Conservation (phyloP, 2,113 vertebrate species). For the Dipodomys ordii region DNA sequence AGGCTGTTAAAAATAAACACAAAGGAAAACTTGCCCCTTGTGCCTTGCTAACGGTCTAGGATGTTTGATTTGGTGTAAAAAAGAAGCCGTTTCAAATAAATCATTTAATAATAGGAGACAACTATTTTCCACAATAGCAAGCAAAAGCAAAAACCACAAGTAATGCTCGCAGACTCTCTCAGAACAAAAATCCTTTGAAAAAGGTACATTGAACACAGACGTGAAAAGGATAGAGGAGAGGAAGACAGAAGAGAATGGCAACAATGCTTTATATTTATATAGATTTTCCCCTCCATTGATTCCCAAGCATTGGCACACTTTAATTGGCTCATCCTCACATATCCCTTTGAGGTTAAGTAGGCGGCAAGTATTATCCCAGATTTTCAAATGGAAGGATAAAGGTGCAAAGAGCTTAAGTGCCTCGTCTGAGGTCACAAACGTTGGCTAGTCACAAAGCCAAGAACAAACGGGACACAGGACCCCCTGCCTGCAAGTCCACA, state of each 20-base stretch:
- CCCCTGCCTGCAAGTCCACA: neutral
- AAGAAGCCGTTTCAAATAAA: constrained; percentile 51
- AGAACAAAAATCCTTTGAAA: neutral
- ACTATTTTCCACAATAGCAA: constrained; percentile 10
- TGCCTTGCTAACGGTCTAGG: neutral
- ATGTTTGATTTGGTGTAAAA: constrained; percentile 10
- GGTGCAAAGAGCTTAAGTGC: constrained; percentile 40
- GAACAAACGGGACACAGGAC: neutral
- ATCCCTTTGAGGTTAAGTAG: constrained; percentile 75
- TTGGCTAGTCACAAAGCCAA: neutral
- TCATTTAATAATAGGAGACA: constrained; percentile 26
- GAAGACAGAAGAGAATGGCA: neutral
- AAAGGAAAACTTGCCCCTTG: constrained; percentile 1
- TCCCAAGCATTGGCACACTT: constrained; percentile 65
- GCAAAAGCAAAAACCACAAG: neutral
- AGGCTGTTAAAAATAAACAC: neutral
- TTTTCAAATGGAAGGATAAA: constrained; percentile 58
- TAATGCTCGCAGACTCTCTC: neutral
- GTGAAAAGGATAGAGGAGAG: neutral
- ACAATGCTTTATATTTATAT: constrained; percentile 37
- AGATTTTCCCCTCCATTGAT: constrained; percentile 61
- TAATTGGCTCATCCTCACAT: constrained; percentile 75
- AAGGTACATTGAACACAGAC: neutral
- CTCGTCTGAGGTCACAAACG: constrained; percentile 35
- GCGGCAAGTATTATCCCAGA: constrained; percentile 64